Evolutionary conservation across 2,888 invertebrate species (phyloP), one percentile per base, ranked within the genome.

Genomic region (Cerceris ruficornis): DNA sequence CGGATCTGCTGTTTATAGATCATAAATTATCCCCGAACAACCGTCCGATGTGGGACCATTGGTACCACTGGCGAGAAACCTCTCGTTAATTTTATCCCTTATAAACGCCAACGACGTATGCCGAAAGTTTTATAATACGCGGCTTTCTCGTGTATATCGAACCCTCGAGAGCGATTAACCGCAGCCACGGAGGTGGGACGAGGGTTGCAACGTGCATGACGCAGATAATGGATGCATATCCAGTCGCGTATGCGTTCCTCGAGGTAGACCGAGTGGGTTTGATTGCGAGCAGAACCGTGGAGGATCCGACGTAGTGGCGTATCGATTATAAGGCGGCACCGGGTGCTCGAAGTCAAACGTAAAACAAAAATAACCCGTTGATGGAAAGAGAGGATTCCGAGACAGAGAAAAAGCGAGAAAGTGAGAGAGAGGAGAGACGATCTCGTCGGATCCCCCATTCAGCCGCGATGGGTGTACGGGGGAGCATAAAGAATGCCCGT

Each of bases 401-500:
- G 28, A 28, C 28, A 28, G 28, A 50, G 13, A 43, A 14, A n/a
- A 9, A 42, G 13, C 52, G 62, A 11, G 17, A 64, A 17, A 69
- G 41, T 66, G 41, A 17, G 46, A 7, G 68, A 15, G n/a, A 50
- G 42, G 15, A 66, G 57, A 65, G 39, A 49, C 49, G 41, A 42
- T 13, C 7, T 13, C 67, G 55, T 68, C n/a, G 69, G 70, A 84
- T 78, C 66, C 69, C 41, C 69, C 82, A 81, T 83, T 81, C 74
- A 80, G 74, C 55, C 65, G 50, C 72, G 80, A 75, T 72, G 82
- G 69, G 79, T 76, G 82, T 80, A 86, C 80, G 82, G 80, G 82
- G 83, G 80, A 83, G 83, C 86, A 85, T 89, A 89, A 89, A 89
- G 88, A 87, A 89, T 86, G 85, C 67, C 77, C 81, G 84, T 83